Percentiles rank a stretch among this genome's conserved stretches.
These are phyloP conservation scores for Ailurus styani DNA, from an alignment of 2,113 vertebrate genomes.

Conservation along the genomic window DNA sequence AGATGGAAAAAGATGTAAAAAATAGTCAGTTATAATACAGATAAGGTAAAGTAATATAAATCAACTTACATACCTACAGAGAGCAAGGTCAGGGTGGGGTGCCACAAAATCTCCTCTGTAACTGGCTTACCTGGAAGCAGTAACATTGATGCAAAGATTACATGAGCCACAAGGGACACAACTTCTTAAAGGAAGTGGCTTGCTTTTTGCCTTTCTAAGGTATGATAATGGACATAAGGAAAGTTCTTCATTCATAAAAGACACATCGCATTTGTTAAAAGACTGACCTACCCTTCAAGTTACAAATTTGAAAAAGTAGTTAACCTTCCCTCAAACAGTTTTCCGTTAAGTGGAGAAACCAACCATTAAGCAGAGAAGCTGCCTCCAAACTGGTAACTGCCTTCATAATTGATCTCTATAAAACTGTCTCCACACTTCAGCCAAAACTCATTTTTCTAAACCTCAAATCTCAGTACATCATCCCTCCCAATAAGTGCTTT, in stretches of 20 bases:
- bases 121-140: not conserved
- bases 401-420: not conserved
- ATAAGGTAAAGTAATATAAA: not conserved
- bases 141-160: not conserved
- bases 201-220: not conserved
- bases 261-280: not conserved
- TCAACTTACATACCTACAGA: not conserved
- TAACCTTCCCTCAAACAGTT: not conserved
- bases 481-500: not conserved
- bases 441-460: not conserved
- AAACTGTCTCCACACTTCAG: not conserved
- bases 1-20: not conserved
- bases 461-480: not conserved
- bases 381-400: not conserved
- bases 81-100: not conserved
- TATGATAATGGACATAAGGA: not conserved
- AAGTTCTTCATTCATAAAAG: not conserved
- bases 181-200: not conserved
- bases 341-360: not conserved
- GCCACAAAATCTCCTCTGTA: not conserved
- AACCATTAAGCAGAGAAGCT: not conserved
- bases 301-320: not conserved
- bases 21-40: not conserved
- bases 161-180: not conserved
- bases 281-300: not conserved